Percentiles rank a stretch among this genome's conserved stretches.
Evolutionary conservation across 2,888 invertebrate genomes (phyloP).

Genomic region (Arrhopalites spinosus): DNA sequence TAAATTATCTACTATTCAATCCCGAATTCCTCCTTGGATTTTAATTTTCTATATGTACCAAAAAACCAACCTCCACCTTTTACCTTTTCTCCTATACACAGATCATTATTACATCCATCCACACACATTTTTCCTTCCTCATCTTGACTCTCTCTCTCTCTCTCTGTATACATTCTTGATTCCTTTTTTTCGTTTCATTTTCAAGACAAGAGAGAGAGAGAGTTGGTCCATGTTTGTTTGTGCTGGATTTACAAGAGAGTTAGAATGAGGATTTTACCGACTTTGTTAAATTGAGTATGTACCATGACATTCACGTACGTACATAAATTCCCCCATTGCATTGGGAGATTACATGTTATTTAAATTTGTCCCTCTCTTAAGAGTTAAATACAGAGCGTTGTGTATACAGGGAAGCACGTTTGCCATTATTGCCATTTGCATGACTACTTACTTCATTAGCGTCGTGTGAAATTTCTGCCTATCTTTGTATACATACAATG

Average conservation of each 20-base stretch:
- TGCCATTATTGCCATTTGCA: not conserved
- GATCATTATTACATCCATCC: no score
- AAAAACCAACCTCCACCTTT: not conserved
- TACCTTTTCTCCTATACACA: no score
- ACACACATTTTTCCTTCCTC: no score
- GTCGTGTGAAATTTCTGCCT: constrained; percentile 29
- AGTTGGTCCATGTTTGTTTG: not conserved
- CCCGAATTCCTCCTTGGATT: constrained; percentile 11
- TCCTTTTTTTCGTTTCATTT: no score
- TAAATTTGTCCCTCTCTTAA: not conserved
- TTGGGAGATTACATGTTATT: not conserved
- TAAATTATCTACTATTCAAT: constrained; percentile 27
- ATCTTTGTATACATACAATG: not conserved
- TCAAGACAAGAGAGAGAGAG: no score
- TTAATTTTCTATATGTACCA: not conserved
- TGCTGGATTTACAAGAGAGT: no score
- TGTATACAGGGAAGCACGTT: not conserved
- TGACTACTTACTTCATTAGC: constrained; percentile 27
- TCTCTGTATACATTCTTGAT: no score
- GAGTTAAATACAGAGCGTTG: not conserved
- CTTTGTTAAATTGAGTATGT: not conserved
- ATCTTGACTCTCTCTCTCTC: no score
- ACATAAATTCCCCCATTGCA: not conserved
- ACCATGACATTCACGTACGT: not conserved
- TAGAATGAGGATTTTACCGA: not conserved